Evolutionary conservation across 2,888 invertebrate species (phyloP).

Genomic region (Agonopterix alstromeriana): DNA sequence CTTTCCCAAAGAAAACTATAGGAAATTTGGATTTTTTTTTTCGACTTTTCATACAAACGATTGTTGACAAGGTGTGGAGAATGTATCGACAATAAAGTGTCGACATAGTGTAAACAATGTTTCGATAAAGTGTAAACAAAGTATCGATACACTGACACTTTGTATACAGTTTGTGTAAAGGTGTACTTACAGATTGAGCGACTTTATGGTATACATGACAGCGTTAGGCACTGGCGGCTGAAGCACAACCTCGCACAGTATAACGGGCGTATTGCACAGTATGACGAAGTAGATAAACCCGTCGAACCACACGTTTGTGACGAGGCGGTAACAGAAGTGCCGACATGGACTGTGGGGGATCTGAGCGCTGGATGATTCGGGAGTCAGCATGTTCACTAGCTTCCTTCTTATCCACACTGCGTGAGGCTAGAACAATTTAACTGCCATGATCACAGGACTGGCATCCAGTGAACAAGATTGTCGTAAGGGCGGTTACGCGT

Average conservation of each 20-base stretch:
- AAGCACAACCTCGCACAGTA: conserved; percentile 51
- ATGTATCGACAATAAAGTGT: no score
- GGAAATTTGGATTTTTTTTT: no score
- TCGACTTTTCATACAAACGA: no score
- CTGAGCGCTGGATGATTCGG: conserved; percentile 39
- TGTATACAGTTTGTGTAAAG: background rate
- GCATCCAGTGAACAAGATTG: no score
- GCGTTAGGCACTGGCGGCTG: conserved; percentile 23
- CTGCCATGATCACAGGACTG: no score
- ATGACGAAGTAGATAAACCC: conserved; percentile 57
- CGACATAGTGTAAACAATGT: no score
- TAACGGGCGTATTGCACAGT: conserved; percentile 59
- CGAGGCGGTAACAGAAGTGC: conserved; percentile 45
- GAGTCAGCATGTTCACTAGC: conserved; percentile 52
- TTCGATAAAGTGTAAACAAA: no score
- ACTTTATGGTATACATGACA: conserved; percentile 38
- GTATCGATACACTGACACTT: no score
- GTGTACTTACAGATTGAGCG: conserved; percentile 53
- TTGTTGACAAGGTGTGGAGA: no score
- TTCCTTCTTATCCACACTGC: conserved; percentile 63
- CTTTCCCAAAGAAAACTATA: no score
- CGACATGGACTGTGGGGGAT: conserved; percentile 50
- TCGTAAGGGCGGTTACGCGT: no score
- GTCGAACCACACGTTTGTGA: conserved; percentile 62
- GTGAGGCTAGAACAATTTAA: conserved; percentile 16